phyloP scores from a whole-genome alignment of 2,888 invertebrate genomes.

The Latheticus oryzae region DNA sequence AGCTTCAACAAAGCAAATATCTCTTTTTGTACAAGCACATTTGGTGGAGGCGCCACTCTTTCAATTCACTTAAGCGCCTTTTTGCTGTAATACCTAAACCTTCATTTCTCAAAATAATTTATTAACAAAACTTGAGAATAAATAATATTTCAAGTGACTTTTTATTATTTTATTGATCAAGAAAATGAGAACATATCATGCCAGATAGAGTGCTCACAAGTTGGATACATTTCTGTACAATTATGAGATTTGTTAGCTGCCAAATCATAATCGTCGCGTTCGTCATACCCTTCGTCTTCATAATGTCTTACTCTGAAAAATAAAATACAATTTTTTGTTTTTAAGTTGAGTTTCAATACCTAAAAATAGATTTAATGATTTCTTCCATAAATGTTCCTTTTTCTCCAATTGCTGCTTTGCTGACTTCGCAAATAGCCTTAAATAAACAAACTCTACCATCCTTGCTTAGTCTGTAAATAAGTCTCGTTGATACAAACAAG shows the following conservation, averaged over 20 bases:
- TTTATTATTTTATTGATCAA: slow-evolving; percentile 22
- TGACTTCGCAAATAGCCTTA: slow-evolving; percentile 74
- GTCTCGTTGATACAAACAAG: slow-evolving; percentile 31
- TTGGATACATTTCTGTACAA: slow-evolving; percentile 66
- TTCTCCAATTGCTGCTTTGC: slow-evolving; percentile 65
- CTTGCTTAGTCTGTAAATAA: slow-evolving; percentile 59
- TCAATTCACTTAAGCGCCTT: slow-evolving; percentile 7
- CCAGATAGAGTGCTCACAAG: slow-evolving; percentile 60
- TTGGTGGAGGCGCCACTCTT: slow-evolving; percentile 13
- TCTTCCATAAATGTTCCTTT: slow-evolving; percentile 75
- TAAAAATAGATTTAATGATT: slow-evolving; percentile 74
- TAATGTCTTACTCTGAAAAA: slow-evolving; percentile 68
- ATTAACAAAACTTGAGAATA: too few relatives aligned
- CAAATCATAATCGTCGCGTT: slow-evolving; percentile 63
- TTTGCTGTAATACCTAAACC: too few relatives aligned
- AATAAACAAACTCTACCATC: slow-evolving; percentile 74
- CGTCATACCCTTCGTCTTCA: slow-evolving; percentile 54
- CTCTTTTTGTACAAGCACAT: background rate
- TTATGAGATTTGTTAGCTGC: slow-evolving; percentile 63
- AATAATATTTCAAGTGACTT: too few relatives aligned
- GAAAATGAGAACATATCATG: slow-evolving; percentile 46
- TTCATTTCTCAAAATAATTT: too few relatives aligned
- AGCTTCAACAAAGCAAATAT: too few relatives aligned
- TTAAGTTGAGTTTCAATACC: too few relatives aligned
- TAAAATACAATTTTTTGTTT: slow-evolving; percentile 7